phyloP scores from a whole-genome alignment of 2,113 vertebrate species.

The Clarias macrocephalus region DNA sequence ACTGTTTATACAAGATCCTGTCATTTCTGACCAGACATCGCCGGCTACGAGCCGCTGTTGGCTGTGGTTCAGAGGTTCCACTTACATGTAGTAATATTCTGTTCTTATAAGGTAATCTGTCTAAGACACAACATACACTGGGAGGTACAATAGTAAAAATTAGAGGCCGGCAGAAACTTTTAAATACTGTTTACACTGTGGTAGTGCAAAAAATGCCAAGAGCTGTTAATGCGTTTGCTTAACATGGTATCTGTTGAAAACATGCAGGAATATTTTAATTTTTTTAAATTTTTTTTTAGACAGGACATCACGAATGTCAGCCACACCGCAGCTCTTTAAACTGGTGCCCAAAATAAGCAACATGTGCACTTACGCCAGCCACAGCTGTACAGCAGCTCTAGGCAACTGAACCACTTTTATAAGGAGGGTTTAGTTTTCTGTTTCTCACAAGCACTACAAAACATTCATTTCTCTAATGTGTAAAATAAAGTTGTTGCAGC shows the following conservation, averaged over 20 bases:
- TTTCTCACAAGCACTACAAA: background rate
- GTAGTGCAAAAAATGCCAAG: background rate
- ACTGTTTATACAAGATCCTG: slow-evolving; percentile 31
- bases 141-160: background rate
- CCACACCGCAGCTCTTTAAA: background rate
- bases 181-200: background rate
- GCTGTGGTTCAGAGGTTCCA: slow-evolving; percentile 36
- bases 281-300: background rate
- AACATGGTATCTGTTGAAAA: background rate
- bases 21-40: slow-evolving; percentile 42
- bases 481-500: background rate
- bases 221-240: background rate
- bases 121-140: background rate
- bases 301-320: background rate
- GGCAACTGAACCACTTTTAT: background rate
- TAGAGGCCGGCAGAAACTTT: background rate
- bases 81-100: slow-evolving; percentile 13
- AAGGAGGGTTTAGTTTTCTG: background rate
- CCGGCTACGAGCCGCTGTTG: slow-evolving; percentile 1
- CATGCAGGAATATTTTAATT: background rate
- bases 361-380: background rate
- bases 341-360: background rate
- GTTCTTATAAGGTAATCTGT: background rate
- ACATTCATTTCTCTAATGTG: background rate
- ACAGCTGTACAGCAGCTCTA: background rate